phyloP scores from a whole-genome alignment of 2,888 invertebrate species.

The Brachyptera putata region DNA sequence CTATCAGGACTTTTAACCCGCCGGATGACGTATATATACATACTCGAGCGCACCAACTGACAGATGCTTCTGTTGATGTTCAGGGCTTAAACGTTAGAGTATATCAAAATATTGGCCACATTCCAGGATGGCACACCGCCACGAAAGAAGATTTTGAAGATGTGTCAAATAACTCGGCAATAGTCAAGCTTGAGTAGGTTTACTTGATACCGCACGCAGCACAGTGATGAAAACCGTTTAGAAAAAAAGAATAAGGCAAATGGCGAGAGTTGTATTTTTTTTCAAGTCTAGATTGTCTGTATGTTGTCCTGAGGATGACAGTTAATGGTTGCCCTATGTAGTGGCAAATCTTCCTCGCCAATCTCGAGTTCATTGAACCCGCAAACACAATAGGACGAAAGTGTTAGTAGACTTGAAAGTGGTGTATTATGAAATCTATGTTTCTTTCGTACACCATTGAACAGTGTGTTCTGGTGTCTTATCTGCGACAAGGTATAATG shows the following conservation, averaged over 20 bases:
- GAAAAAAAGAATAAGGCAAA: no score
- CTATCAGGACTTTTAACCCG: no score
- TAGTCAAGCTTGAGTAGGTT: neutral
- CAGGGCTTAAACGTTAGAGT: no score
- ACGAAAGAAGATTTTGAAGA: neutral
- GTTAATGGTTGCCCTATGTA: conserved; percentile 8
- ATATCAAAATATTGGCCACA: conserved; percentile 11
- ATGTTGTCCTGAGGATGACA: conserved; percentile 10
- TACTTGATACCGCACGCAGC: neutral
- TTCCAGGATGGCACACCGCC: neutral
- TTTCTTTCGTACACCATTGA: conserved; percentile 17
- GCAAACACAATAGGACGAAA: no score
- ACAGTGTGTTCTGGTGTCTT: no score
- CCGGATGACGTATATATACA: no score
- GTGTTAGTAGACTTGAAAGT: neutral
- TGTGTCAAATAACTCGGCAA: conserved; percentile 12
- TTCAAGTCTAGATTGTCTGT: conserved; percentile 10
- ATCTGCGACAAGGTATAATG: no score
- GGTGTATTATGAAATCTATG: conserved; percentile 16
- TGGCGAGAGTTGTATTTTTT: conserved; percentile 13
- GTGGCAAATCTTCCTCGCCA: neutral
- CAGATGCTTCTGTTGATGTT: no score
- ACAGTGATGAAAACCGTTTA: neutral
- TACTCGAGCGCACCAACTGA: no score
- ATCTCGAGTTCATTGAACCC: no score